These are phyloP conservation scores for Hippocampus comes DNA, from an alignment of 2,113 vertebrate species.

Conservation along the genomic window DNA sequence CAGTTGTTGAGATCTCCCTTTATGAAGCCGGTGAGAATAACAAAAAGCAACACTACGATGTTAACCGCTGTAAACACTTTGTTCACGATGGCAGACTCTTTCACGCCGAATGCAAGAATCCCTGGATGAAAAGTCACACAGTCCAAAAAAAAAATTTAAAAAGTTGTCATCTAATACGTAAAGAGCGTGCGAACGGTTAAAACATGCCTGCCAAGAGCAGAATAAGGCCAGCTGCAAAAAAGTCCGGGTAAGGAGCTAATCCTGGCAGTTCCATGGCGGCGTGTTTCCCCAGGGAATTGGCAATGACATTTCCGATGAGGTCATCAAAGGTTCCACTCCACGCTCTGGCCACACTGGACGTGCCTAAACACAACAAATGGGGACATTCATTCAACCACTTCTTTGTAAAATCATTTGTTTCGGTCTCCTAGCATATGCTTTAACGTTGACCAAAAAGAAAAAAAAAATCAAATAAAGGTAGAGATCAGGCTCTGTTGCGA, in stretches of 20 bases:
- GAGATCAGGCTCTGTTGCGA: too few relatives aligned
- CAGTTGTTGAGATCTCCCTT: slow-evolving; percentile 79
- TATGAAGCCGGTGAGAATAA: slow-evolving; percentile 76
- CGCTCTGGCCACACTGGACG: slow-evolving; percentile 80
- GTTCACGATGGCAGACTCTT: slow-evolving; percentile 80
- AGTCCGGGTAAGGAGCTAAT: slow-evolving; percentile 80
- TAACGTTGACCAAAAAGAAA: too few relatives aligned
- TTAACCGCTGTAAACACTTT: slow-evolving; percentile 83
- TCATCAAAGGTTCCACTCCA: slow-evolving; percentile 86
- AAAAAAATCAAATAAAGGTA: too few relatives aligned
- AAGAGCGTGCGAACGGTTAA: not conserved
- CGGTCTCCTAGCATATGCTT: too few relatives aligned
- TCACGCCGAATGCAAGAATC: slow-evolving; percentile 82
- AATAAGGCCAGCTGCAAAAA: slow-evolving; percentile 79
- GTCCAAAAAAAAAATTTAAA: not conserved
- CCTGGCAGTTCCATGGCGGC: slow-evolving; percentile 71
- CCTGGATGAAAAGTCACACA: slow-evolving; percentile 55
- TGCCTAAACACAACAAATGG: slow-evolving; percentile 58
- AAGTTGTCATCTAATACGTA: not conserved
- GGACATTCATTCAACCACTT: not conserved
- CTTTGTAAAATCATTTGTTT: too few relatives aligned
- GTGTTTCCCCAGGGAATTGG: slow-evolving; percentile 57
- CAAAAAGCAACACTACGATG: slow-evolving; percentile 74
- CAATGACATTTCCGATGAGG: slow-evolving; percentile 75
- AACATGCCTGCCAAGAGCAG: slow-evolving; percentile 75